Base-by-base conservation (phyloP, 1,140 invertebrate genomes). In the Diorhabda sublineata region DNA sequence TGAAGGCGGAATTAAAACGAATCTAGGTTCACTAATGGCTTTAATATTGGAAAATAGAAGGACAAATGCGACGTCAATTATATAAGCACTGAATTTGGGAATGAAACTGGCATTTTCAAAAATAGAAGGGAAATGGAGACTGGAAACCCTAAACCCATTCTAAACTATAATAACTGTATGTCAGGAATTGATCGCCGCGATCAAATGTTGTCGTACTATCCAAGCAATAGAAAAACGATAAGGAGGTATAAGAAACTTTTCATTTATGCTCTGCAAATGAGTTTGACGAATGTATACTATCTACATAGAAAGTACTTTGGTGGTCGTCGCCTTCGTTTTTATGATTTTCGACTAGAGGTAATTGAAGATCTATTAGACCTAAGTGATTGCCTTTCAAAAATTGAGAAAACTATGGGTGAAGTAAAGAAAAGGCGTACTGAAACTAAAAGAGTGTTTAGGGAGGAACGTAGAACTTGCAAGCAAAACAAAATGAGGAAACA, bases 361-460 rank as follows among this genome's bases (percentile, higher is more conserved):
- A 67, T 45, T 41, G 61, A 58, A 67, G 66, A 67, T 67, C 43
- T 67, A 58, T 67, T 67, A 61, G 6, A 5, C 66, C 6, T 58
- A 61, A 61, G 42, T 67, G 66, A 60, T 59, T 67, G 58, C 66
- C 43, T 67, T 67, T 61, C 66, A 61, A 67, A 67, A 61, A 61
- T 67, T 67, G 1, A 47, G 6, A 61, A 67, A 67, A 60, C 66
- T 2, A 67, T 56, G 4, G 45, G 59, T 64, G 58, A 69, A 69
- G 0, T 43, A 45, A 69, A 64, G 62, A 69, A 58, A 64, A 11
- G 57, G 57, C n/a, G 43, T 52, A 59, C 41, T 64, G 68, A 59
- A 69, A 64, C 61, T 41, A 69, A 69, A 45, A 57, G 68, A 64
- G 61, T 59, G 0, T 59, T 5, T 57, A 69, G 56, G 56, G 64